A percentile compares a stretch with the other conserved stretches of the same genome.
These are phyloP conservation scores for Zaprionus ornatus DNA, from an alignment of 1,140 invertebrate genomes.

Conservation along the genomic window DNA sequence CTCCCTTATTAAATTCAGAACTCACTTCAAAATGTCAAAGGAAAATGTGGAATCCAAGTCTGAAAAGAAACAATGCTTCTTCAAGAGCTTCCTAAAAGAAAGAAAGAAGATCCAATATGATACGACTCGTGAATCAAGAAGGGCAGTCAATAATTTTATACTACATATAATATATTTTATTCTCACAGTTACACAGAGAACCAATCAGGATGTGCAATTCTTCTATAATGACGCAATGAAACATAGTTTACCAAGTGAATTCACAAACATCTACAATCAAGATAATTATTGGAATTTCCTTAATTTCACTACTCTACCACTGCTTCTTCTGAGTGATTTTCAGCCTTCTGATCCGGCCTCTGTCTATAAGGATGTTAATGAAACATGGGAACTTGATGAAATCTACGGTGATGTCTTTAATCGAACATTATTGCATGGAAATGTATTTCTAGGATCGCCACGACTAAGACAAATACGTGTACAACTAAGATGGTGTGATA, in stretches of 20 bases:
- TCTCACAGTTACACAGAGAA: conserved; percentile 10
- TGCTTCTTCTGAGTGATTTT: conserved; percentile 2
- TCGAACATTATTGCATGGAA: conserved; percentile 20
- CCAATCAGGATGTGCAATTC: conserved; percentile 4
- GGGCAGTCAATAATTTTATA: background rate
- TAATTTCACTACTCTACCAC: background rate
- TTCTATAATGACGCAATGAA: background rate
- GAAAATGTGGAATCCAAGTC: background rate
- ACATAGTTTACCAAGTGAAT: background rate
- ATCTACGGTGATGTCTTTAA: background rate
- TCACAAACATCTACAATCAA: background rate
- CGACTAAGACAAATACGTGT: conserved; percentile 25
- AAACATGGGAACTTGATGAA: background rate
- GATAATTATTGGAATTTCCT: conserved; percentile 11
- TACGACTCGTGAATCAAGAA: background rate
- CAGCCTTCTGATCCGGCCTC: background rate
- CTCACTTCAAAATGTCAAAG: background rate
- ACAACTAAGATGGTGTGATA: background rate
- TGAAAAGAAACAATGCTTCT: background rate
- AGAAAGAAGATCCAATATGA: conserved; percentile 3
- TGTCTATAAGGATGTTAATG: background rate
- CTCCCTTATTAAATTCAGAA: background rate
- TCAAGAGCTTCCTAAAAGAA: background rate
- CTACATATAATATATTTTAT: conserved; percentile 2
- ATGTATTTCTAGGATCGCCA: conserved; percentile 21